These are phyloP conservation scores for Triops longicaudatus DNA, from an alignment of 1,140 invertebrate species.

Conservation along the genomic window DNA sequence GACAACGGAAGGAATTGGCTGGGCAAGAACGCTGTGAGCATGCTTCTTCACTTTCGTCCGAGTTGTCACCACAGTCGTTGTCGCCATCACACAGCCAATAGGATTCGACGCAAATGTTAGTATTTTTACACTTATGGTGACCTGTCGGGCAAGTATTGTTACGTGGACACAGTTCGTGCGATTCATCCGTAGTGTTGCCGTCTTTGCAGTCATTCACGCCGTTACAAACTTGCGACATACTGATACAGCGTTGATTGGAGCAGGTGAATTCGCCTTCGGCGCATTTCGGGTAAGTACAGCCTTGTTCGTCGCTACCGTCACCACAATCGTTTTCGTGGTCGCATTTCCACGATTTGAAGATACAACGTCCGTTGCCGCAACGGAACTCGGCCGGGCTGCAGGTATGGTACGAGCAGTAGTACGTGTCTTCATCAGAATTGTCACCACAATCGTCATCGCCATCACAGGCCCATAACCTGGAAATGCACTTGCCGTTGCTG, in stretches of 20 bases:
- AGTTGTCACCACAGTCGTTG: conserved; percentile 93
- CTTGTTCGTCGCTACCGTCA: conserved; percentile 82
- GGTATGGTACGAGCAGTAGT: conserved; percentile 88
- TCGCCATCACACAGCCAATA: conserved; percentile 79
- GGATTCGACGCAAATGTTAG: conserved; percentile 89
- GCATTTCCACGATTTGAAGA: conserved; percentile 90
- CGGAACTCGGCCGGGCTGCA: conserved; percentile 87
- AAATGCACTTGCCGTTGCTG: conserved; percentile 88
- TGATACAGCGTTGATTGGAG: conserved; percentile 80
- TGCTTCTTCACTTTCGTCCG: conserved; percentile 82
- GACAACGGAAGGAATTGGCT: conserved; percentile 67
- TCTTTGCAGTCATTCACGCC: conserved; percentile 92
- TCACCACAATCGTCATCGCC: conserved; percentile 92
- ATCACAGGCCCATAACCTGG: conserved; percentile 92
- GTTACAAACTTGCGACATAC: conserved; percentile 78
- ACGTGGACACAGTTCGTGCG: conserved; percentile 69
- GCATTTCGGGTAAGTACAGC: conserved; percentile 82
- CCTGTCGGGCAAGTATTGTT: conserved; percentile 79
- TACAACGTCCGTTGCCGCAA: conserved; percentile 88
- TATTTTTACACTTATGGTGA: conserved; percentile 83
- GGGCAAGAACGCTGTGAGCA: conserved; percentile 82
- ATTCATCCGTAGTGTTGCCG: conserved; percentile 82
- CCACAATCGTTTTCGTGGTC: conserved; percentile 80
- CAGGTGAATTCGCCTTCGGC: conserved; percentile 90
- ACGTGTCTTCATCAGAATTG: conserved; percentile 81